Conservation (phyloP, 1,140 invertebrate species). For the Drosophila seguyi region DNA sequence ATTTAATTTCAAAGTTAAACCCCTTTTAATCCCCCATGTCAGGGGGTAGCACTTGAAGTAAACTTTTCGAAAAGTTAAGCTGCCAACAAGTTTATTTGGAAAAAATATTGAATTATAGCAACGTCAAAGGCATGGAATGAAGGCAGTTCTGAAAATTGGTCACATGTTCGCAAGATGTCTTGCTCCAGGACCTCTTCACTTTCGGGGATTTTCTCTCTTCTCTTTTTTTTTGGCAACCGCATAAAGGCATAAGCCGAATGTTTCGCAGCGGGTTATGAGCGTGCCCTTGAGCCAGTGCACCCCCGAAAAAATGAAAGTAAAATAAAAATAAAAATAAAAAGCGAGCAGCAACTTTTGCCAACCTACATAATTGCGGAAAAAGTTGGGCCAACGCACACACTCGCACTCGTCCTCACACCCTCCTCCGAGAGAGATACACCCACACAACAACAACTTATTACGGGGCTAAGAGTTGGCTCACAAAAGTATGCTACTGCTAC, state of each 20-base stretch:
- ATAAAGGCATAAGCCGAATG: slow-evolving; percentile 50
- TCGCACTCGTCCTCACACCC: slow-evolving; percentile 19
- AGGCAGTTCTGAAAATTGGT: slow-evolving; percentile 71
- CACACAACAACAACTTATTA: slow-evolving; percentile 36
- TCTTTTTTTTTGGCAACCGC: slow-evolving; percentile 43
- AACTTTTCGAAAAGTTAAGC: slow-evolving; percentile 82
- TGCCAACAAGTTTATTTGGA: slow-evolving; percentile 82
- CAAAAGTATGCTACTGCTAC: slow-evolving; percentile 77
- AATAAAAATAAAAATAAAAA: slow-evolving; percentile 58
- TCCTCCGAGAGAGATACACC: slow-evolving; percentile 30
- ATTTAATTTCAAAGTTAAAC: slow-evolving; percentile 2
- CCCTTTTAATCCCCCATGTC: slow-evolving; percentile 4
- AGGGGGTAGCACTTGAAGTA: slow-evolving; percentile 28
- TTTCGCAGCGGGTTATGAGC: slow-evolving; percentile 42
- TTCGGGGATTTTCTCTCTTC: neutral
- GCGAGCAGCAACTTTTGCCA: slow-evolving; percentile 69
- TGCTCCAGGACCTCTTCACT: slow-evolving; percentile 38
- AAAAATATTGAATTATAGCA: slow-evolving; percentile 83
- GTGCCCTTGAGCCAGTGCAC: slow-evolving; percentile 61
- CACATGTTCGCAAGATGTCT: slow-evolving; percentile 73
- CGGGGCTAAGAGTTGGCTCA: slow-evolving; percentile 62
- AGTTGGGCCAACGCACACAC: slow-evolving; percentile 60
- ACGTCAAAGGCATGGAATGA: slow-evolving; percentile 63
- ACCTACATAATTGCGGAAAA: slow-evolving; percentile 81
- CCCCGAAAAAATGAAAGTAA: slow-evolving; percentile 52